A percentile compares a stretch with the other conserved stretches of the same genome.
Evolutionary conservation across 2,797 vertebrate genomes (phyloP).

Genomic region (Lithobates pipiens): DNA sequence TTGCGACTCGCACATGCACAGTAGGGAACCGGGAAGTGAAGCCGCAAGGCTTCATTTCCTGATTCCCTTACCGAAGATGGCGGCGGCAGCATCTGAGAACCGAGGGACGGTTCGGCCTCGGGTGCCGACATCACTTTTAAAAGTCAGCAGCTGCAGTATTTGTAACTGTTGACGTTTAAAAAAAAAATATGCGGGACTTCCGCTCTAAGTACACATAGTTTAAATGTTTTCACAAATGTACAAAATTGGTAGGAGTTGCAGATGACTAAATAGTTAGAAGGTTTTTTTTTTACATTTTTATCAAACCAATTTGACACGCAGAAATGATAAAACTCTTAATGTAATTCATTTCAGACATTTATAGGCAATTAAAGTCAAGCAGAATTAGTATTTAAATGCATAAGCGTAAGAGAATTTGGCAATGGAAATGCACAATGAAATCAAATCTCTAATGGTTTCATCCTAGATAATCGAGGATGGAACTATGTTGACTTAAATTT

Average conservation of each 20-base stretch:
- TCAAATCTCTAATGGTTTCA: conserved; percentile 50
- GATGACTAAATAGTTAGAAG: conserved; percentile 8
- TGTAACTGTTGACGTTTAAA: no score
- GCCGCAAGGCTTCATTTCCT: no score
- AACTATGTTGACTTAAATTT: conserved; percentile 30
- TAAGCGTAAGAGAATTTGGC: conserved; percentile 52
- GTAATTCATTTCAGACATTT: conserved; percentile 55
- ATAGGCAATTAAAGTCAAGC: conserved; percentile 60
- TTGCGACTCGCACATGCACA: no score
- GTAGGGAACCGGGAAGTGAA: no score
- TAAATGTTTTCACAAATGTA: background rate
- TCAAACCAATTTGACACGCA: conserved; percentile 47
- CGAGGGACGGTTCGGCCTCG: no score
- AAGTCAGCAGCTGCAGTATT: no score
- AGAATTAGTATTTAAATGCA: conserved; percentile 57
- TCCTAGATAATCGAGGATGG: conserved; percentile 50
- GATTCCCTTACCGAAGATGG: no score
- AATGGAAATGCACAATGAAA: conserved; percentile 48
- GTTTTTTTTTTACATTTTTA: conserved; percentile 23
- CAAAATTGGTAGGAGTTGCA: background rate
- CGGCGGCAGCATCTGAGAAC: no score
- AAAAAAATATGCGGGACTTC: no score
- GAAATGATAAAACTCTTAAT: conserved; percentile 55
- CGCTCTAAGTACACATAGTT: background rate
- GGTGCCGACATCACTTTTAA: no score